phyloP scores from a whole-genome alignment of 2,797 vertebrate genomes.

The Crypturellus tataupa region DNA sequence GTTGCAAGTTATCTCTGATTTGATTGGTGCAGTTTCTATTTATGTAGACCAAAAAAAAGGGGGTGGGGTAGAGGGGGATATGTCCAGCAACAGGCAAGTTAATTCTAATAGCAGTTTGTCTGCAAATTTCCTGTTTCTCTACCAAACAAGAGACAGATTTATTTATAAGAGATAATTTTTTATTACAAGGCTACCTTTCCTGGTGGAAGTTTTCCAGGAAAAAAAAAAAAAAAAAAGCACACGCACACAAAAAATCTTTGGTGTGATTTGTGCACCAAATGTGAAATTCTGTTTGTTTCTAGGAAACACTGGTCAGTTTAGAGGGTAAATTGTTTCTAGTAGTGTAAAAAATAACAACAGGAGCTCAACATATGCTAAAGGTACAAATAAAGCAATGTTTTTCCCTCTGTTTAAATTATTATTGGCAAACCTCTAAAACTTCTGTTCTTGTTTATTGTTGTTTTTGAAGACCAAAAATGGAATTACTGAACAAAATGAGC shows the following conservation, averaged over 20 bases:
- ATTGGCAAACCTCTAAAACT: background rate
- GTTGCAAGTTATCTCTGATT: background rate
- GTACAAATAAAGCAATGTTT: background rate
- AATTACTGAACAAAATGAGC: background rate
- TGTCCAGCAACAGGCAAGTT: accelerated
- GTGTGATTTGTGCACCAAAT: accelerated
- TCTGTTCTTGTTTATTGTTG: background rate
- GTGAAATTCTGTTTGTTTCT: background rate
- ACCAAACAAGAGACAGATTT: background rate
- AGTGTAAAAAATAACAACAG: background rate
- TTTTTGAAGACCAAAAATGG: background rate
- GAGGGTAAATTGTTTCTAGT: background rate
- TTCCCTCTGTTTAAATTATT: background rate
- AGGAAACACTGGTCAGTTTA: background rate
- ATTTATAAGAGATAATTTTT: background rate
- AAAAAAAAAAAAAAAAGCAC: background rate
- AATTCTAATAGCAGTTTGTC: background rate
- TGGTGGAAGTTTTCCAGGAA: background rate
- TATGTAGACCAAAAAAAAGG: background rate
- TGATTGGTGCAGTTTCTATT: background rate
- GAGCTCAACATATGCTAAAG: background rate
- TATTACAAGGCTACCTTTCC: background rate
- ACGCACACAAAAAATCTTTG: no score
- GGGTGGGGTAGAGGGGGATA: no score
- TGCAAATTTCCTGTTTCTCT: background rate